Percentiles rank a stretch among this genome's conserved stretches.
Conservation (phyloP, 2,113 vertebrate genomes). For the Echinops telfairi region DNA sequence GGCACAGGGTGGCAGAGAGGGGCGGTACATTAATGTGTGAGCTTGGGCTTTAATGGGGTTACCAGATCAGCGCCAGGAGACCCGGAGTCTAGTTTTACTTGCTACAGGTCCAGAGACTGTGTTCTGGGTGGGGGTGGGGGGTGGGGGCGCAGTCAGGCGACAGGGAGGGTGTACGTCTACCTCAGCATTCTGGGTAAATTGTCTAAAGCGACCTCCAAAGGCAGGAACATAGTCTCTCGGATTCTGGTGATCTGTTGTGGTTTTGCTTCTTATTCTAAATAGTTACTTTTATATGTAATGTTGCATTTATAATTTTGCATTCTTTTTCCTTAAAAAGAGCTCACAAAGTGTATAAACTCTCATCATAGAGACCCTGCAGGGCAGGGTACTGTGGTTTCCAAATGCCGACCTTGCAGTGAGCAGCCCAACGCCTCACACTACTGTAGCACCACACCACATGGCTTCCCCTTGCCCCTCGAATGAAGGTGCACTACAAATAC, state of each 20-base stretch:
- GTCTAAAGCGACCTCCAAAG: conserved; percentile 16
- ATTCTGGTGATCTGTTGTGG: conserved; percentile 1
- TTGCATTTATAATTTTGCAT: neutral
- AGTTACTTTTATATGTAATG: neutral
- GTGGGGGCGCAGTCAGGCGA: neutral
- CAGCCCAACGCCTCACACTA: too few relatives aligned
- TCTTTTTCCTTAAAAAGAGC: conserved; percentile 37
- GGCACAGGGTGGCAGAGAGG: neutral
- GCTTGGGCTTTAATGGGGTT: conserved; percentile 32
- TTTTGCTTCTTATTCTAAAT: conserved; percentile 26
- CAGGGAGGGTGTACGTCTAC: neutral
- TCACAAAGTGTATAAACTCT: neutral
- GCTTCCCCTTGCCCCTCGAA: conserved; percentile 19
- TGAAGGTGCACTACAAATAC: neutral
- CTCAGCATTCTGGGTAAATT: neutral
- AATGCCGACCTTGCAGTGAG: too few relatives aligned
- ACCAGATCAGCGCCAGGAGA: conserved; percentile 7
- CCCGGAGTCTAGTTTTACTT: conserved; percentile 28
- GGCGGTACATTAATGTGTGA: neutral
- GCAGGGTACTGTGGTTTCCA: too few relatives aligned
- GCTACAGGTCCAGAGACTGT: conserved; percentile 24
- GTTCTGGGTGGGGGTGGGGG: neutral
- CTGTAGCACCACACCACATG: neutral
- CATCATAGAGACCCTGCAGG: neutral
- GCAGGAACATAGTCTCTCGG: neutral